Evolutionary conservation across 2,888 invertebrate genomes (phyloP), one percentile per base, ranked within the genome.

Genomic region (Liopterus haemorrhoidalis): DNA sequence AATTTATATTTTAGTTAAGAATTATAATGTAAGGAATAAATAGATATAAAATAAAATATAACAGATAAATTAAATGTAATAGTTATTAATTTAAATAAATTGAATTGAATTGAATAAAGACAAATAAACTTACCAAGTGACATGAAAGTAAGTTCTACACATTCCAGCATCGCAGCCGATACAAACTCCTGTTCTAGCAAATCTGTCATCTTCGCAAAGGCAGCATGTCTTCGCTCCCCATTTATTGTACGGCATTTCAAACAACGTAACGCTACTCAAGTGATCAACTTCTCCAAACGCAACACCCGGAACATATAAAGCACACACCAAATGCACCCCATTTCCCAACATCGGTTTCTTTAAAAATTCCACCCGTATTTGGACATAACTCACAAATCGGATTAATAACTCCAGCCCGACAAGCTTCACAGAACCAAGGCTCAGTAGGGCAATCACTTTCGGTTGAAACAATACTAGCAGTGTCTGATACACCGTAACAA

Each of bases 361-460:
- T 99, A 65, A 81, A 96, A 67, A 83, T 95, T 54, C 85, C 93
- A 57, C 85, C 86, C 62, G 76, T 79, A 65, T 92, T 94, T 0
- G 97, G 97, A 64, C 99, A 99, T 11, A 99, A 72, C 70, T 97
- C 96, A 67, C 99, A 99, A 24, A 78, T 80, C 0, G 95, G 95
- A 64, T 87, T 85, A 9, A 75, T 79, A 9, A 89, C 82, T 1
- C 91, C 92, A 14, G 93, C 93, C 58, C 89, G 85, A 62, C 99
- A 99, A 4, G 96, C 91, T 67, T 99, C 97, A 72, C 99, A 99
- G 69, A 99, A 99, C 99, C 99, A 99, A 0, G 96, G 96, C 53
- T 97, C 96, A 0, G 95, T 96, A 19, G 94, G 92, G 41, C 92
- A 91, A 0, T 93, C 84, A 9, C 95, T 95, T 52, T 89, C 88